phyloP scores from a whole-genome alignment of 2,888 invertebrate species.

The Neoitamus cyanurus region DNA sequence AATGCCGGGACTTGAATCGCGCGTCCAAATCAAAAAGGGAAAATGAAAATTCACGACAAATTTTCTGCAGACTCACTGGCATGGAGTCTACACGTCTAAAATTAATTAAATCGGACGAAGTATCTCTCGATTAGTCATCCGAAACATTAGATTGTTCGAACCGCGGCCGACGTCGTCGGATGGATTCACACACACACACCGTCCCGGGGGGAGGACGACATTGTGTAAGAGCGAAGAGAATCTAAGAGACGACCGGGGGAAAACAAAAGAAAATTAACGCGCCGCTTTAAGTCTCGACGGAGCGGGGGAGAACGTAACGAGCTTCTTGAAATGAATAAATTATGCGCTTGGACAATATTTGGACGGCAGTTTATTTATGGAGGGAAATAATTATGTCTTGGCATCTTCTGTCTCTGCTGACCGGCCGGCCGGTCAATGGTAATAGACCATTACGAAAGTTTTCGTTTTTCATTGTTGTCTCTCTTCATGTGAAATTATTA shows the following conservation, averaged over 20 bases:
- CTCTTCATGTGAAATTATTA: background rate
- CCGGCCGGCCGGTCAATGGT: conserved; percentile 26
- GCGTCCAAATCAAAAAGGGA: conserved; percentile 5
- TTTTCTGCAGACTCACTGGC: conserved; percentile 43
- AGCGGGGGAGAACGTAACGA: background rate
- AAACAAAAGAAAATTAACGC: conserved; percentile 31
- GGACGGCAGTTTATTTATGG: conserved; percentile 45
- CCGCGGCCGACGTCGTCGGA: background rate
- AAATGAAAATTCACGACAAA: conserved; percentile 13
- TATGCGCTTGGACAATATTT: conserved; percentile 48
- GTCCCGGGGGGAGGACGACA: background rate
- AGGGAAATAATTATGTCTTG: conserved; percentile 38
- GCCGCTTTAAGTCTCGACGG: background rate
- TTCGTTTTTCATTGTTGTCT: background rate
- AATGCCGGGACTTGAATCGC: background rate
- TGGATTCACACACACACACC: background rate
- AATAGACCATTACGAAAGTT: conserved; percentile 25
- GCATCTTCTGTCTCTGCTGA: background rate
- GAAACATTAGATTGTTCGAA: conserved; percentile 25
- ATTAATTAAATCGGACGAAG: conserved; percentile 43
- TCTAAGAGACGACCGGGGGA: background rate
- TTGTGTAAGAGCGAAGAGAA: conserved; percentile 5
- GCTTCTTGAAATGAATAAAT: conserved; percentile 47
- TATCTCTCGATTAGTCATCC: conserved; percentile 41
- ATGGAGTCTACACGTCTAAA: conserved; percentile 46